Evolutionary conservation across 2,888 invertebrate species (phyloP), one percentile per base, ranked within the genome.

Genomic region (Xestia c-nigrum): DNA sequence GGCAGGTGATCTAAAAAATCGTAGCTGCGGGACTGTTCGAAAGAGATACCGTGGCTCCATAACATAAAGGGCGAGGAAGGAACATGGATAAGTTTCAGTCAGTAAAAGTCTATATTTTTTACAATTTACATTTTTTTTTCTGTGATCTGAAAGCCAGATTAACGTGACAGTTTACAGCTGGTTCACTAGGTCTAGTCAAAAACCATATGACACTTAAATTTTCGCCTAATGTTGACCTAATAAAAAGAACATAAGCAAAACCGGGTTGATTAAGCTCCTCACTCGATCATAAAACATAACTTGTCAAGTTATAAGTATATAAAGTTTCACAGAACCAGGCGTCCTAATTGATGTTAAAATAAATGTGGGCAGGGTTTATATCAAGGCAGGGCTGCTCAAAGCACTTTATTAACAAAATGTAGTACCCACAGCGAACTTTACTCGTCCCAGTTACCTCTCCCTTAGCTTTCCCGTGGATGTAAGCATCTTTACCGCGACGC

Each of bases 341-440:
- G 61, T 70, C 82, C 43, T 80, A 80, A 80, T 76, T 80, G 80
- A 70, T 67, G 76, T 52, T 77, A 77, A 82, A 80, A 77, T 82
- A 76, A 77, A 76, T 76, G 76, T 81, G 65, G 80, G 76, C 38
- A 47, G 47, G 57, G 78, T 73, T 78, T 57, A 80, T 75, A 57
- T 75, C 75, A 57, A 76, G 67, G 81, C 67, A 38, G 66, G 82
- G 82, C 70, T 65, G 65, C 31, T 59, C 38, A 46, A 63, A 77
- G 83, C 70, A 82, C 77, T 80, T 80, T 71, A 77, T 80, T 80
- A 67, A 50, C 66, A 12, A 67, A 82, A 80, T 76, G 66, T 80
- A 40, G 66, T 78, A 52, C 73, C 24, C 67, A 24, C 81, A 74
- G 24, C 21, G 66, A 82, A 80, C 38, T 80, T 80, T 57, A 50